Evolutionary conservation across 2,797 vertebrate species (phyloP).

Genomic region (Paramormyrops hopkinsi): DNA sequence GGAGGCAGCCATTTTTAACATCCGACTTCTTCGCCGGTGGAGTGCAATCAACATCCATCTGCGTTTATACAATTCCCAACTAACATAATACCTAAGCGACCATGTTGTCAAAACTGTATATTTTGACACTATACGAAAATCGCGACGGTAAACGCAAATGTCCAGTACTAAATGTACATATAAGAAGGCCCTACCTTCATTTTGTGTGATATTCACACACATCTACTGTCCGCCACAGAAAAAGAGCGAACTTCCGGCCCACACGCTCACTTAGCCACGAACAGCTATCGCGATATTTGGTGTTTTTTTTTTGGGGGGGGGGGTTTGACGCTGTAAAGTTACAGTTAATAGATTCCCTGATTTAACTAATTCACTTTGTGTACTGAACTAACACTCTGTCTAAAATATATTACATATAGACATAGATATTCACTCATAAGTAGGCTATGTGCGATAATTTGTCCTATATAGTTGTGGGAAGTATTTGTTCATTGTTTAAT

Average conservation of each 20-base stretch:
- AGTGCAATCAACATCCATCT: slow-evolving; percentile 60
- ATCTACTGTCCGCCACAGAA: slow-evolving; percentile 58
- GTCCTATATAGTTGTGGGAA: background rate
- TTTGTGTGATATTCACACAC: slow-evolving; percentile 37
- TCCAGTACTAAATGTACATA: background rate
- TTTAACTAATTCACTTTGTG: background rate
- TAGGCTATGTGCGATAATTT: background rate
- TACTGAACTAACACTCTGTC: background rate
- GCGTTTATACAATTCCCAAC: background rate
- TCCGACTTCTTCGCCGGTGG: background rate
- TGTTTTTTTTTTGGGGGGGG: background rate
- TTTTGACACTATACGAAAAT: background rate
- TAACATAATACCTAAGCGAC: accelerated
- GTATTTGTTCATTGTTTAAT: background rate
- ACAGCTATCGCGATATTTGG: slow-evolving; percentile 63
- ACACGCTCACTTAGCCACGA: slow-evolving; percentile 61
- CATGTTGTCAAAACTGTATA: accelerated
- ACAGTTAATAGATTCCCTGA: background rate
- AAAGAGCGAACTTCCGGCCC: slow-evolving; percentile 71
- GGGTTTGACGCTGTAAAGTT: background rate
- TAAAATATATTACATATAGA: background rate
- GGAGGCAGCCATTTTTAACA: slow-evolving; percentile 58
- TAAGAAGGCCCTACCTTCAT: slow-evolving; percentile 75
- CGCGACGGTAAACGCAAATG: background rate
- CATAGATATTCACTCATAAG: background rate